Evolutionary conservation across 1,140 invertebrate genomes (phyloP).

Genomic region (Drosophila repleta): DNA sequence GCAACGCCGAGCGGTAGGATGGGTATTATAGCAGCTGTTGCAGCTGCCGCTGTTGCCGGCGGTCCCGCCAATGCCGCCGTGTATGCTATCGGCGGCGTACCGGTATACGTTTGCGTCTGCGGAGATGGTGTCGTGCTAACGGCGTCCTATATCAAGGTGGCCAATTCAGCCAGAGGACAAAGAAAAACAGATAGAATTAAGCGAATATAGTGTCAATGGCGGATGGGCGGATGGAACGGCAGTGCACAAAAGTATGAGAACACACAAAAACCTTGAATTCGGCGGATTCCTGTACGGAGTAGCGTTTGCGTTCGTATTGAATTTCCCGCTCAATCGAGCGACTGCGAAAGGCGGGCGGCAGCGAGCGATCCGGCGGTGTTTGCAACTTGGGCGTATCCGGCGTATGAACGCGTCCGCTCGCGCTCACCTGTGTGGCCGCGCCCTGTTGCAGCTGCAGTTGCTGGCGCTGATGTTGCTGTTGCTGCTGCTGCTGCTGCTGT

Average conservation of each 20-base stretch:
- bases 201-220: neutral
- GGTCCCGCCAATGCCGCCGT: constrained; percentile 82
- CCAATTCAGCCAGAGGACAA: neutral
- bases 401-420: constrained; percentile 53
- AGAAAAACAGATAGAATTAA: constrained; percentile 16
- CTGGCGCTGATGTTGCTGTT: constrained; percentile 29
- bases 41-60: constrained; percentile 83
- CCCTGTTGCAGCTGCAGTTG: constrained; percentile 54
- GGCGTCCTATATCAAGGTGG: constrained; percentile 52
- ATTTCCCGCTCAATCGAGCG: constrained; percentile 79
- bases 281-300: constrained; percentile 67
- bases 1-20: constrained; percentile 83
- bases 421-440: constrained; percentile 36
- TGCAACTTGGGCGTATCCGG: constrained; percentile 75
- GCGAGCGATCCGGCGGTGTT: constrained; percentile 75
- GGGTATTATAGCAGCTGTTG: constrained; percentile 83
- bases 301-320: constrained; percentile 76
- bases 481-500: constrained; percentile 12
- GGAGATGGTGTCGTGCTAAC: constrained; percentile 79
- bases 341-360: constrained; percentile 79
- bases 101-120: constrained; percentile 72
- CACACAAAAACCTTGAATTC: constrained; percentile 73
- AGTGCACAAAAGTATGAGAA: constrained; percentile 8
- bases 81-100: constrained; percentile 60
- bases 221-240: neutral